Percentiles rank a stretch among this genome's conserved stretches.
phyloP scores from a whole-genome alignment of 2,888 invertebrate species.

The Trileptium ribeirensis region DNA sequence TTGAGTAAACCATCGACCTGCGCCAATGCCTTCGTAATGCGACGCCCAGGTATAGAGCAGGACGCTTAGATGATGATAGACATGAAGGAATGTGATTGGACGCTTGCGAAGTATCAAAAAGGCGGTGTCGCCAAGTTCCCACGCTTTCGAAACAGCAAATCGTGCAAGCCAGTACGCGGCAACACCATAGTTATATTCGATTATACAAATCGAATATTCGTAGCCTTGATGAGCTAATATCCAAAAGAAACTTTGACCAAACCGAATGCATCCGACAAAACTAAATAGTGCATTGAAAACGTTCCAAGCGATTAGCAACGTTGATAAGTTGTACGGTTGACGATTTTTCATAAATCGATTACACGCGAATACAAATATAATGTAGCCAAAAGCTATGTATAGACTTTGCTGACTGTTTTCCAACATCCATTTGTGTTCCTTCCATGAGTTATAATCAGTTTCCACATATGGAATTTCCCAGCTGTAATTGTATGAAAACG shows the following conservation, averaged over 20 bases:
- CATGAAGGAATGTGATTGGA: conserved; percentile 57
- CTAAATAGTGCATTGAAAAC: conserved; percentile 83
- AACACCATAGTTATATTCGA: conserved; percentile 62
- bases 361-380: conserved; percentile 50
- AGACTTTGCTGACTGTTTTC: conserved; percentile 15
- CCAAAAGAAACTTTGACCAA: conserved; percentile 54
- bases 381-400: conserved; percentile 47
- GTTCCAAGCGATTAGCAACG: conserved; percentile 84
- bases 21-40: conserved; percentile 57
- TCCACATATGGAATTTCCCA: conserved; percentile 13
- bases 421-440: conserved; percentile 34
- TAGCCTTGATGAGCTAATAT: conserved; percentile 79
- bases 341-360: conserved; percentile 79
- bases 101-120: conserved; percentile 55
- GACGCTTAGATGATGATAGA: conserved; percentile 58
- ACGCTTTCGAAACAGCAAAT: conserved; percentile 68
- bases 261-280: conserved; percentile 64
- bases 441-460: neutral
- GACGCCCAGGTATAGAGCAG: conserved; percentile 61
- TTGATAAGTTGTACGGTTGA: conserved; percentile 78
- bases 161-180: conserved; percentile 95
- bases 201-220: conserved; percentile 82
- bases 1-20: conserved; percentile 76
- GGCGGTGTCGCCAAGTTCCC: conserved; percentile 53
- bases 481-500: conserved; percentile 55